Percentiles rank a stretch among this genome's conserved stretches.
phyloP scores from a whole-genome alignment of 2,113 vertebrate species.

The Oreochromis niloticus region DNA sequence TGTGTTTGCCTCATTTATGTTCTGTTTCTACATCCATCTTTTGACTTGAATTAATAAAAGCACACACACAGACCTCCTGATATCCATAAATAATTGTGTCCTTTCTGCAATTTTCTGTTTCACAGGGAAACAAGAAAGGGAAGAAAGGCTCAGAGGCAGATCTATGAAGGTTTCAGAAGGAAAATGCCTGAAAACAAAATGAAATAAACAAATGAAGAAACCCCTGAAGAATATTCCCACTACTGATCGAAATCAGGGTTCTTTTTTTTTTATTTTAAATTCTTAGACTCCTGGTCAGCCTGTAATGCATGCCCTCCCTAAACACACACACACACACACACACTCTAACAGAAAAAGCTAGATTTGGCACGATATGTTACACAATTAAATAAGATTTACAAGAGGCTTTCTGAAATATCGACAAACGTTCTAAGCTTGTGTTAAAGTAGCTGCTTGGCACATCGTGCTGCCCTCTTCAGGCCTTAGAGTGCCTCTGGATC shows the following conservation, averaged over 20 bases:
- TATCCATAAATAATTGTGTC: not conserved
- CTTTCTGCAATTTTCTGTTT: constrained; percentile 31
- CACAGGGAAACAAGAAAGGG: constrained; percentile 85
- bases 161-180: constrained; percentile 65
- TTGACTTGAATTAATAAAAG: not conserved
- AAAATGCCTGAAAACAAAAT: not conserved
- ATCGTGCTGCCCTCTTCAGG: constrained; percentile 19
- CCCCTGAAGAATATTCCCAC: constrained; percentile 9
- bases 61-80: not conserved
- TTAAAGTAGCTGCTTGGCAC: not conserved
- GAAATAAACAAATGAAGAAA: not conserved
- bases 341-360: not conserved
- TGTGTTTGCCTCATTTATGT: not conserved
- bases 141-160: constrained; percentile 82
- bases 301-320: constrained; percentile 42
- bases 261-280: not conserved
- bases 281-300: not conserved
- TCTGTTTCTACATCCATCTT: not conserved
- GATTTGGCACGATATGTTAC: not conserved
- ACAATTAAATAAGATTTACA: not conserved
- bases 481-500: not conserved
- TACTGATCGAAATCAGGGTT: not conserved
- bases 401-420: not conserved
- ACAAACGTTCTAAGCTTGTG: not conserved
- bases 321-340: not conserved